Conservation (phyloP, 2,113 vertebrate genomes). For the human region GRCh38 chr13:89713501-89714000, state of each 20-base stretch:
- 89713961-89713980: background rate
- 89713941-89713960: background rate
- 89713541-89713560: constrained; percentile 38
- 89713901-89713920: background rate
- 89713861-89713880: background rate
- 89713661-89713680: constrained; percentile 27
- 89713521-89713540: constrained; percentile 27
- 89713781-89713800: background rate
- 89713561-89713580: constrained; percentile 52
- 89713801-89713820: background rate
- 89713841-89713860: background rate
- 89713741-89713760: background rate
- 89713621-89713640: constrained; percentile 29
- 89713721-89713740: constrained; percentile 38
- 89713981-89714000: background rate
- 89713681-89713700: constrained; percentile 38
- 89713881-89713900: background rate
- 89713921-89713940: background rate
- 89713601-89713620: background rate
- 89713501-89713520: constrained; percentile 4
- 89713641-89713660: constrained; percentile 24
- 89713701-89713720: constrained; percentile 48
- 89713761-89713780: background rate
- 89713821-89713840: background rate
- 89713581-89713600: background rate